phyloP scores from a whole-genome alignment of 2,113 vertebrate genomes.

The Onychostruthus taczanowskii region DNA sequence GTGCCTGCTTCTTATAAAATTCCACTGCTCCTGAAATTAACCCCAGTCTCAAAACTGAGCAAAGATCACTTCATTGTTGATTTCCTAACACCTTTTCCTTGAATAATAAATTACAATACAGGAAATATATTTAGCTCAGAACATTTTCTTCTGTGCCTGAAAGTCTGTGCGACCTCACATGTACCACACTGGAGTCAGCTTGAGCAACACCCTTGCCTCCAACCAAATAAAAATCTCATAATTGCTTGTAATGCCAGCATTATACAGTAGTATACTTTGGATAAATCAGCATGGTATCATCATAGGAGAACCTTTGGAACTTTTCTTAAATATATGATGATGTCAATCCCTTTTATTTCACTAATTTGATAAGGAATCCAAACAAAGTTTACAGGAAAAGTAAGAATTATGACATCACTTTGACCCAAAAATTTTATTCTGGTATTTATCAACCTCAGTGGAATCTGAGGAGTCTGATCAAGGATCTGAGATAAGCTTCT shows the following conservation, averaged over 20 bases:
- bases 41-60: neutral
- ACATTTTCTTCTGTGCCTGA: neutral
- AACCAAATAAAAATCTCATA: conserved; percentile 6
- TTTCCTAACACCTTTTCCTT: neutral
- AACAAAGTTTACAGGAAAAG: neutral
- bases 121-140: neutral
- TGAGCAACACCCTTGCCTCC: neutral
- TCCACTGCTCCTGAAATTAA: conserved; percentile 7
- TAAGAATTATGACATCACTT: neutral
- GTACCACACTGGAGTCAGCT: neutral
- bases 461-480: neutral
- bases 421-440: neutral
- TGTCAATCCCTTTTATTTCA: neutral
- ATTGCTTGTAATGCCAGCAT: conserved; percentile 8
- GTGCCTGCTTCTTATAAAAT: conserved; percentile 7
- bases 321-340: neutral
- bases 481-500: neutral
- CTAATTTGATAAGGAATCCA: neutral
- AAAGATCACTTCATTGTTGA: neutral
- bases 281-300: neutral
- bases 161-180: neutral
- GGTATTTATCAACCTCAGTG: neutral
- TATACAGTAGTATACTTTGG: neutral
- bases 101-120: neutral
- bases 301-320: neutral